Evolutionary conservation across 2,888 invertebrate genomes (phyloP).

Genomic region (Calameuta idolon): DNA sequence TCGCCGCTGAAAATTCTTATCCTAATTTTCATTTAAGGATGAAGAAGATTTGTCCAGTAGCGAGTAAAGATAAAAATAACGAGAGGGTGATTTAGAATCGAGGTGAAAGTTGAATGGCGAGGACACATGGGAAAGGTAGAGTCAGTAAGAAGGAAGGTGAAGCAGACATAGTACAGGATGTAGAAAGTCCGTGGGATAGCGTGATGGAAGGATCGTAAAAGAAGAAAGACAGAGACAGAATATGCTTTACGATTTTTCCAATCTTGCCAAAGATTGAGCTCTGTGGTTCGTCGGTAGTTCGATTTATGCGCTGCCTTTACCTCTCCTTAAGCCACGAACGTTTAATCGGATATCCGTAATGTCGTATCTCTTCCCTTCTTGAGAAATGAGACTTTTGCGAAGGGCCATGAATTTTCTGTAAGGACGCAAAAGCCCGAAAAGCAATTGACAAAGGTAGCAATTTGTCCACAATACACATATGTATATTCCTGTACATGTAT

Average conservation of each 20-base stretch:
- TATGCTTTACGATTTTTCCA: neutral
- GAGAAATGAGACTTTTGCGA: neutral
- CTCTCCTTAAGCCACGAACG: neutral
- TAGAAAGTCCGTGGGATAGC: neutral
- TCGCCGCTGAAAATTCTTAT: neutral
- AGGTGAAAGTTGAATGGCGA: neutral
- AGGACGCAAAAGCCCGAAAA: neutral
- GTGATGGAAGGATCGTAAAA: neutral
- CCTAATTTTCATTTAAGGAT: neutral
- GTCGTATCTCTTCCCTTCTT: neutral
- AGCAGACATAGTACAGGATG: neutral
- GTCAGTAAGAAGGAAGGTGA: neutral
- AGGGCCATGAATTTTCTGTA: neutral
- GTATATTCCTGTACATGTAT: too few relatives aligned
- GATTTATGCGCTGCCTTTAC: neutral
- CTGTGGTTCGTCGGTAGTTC: neutral
- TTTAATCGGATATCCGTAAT: neutral
- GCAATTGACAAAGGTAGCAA: neutral
- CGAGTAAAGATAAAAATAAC: neutral
- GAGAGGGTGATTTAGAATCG: neutral
- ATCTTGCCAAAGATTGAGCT: neutral
- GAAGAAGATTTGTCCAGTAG: neutral
- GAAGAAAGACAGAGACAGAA: neutral
- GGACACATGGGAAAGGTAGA: neutral
- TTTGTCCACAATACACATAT: neutral